Evolutionary conservation across 1,140 invertebrate genomes (phyloP).

Genomic region (Dryas iulia): DNA sequence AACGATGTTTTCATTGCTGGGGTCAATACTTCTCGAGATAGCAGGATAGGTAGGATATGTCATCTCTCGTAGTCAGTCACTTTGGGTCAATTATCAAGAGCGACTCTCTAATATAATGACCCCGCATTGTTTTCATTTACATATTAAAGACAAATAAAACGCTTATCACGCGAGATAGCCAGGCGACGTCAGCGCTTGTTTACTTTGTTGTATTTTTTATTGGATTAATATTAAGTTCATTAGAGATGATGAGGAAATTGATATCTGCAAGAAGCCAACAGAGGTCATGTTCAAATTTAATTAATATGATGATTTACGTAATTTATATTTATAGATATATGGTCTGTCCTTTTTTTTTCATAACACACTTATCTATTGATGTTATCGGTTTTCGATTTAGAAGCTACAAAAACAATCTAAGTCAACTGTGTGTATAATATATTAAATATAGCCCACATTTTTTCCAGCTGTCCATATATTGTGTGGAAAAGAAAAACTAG

Average conservation of each 20-base stretch:
- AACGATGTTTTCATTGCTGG: slow-evolving; percentile 23
- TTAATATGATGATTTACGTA: neutral
- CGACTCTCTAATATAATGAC: slow-evolving; percentile 20
- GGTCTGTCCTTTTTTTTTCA: neutral
- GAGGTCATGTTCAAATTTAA: neutral
- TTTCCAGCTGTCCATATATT: slow-evolving; percentile 48
- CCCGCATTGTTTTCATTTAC: slow-evolving; percentile 22
- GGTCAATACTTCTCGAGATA: slow-evolving; percentile 27
- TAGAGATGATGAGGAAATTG: neutral
- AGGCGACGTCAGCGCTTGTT: slow-evolving; percentile 38
- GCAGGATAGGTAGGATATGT: slow-evolving; percentile 15
- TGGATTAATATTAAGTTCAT: slow-evolving; percentile 5
- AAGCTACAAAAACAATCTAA: neutral
- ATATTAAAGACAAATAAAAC: slow-evolving; percentile 17
- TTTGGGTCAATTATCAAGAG: slow-evolving; percentile 23
- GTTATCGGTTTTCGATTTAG: neutral
- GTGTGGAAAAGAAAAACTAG: slow-evolving; percentile 34
- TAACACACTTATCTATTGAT: no score
- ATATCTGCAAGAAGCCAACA: slow-evolving; percentile 1
- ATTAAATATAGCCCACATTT: slow-evolving; percentile 50
- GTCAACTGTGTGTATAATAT: slow-evolving; percentile 11
- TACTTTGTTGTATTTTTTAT: slow-evolving; percentile 26
- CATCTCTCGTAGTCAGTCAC: neutral
- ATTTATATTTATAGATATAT: neutral
- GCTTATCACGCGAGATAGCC: slow-evolving; percentile 27